Conservation (phyloP, 2,888 invertebrate genomes). For the Exephanes ischioxanthus region DNA sequence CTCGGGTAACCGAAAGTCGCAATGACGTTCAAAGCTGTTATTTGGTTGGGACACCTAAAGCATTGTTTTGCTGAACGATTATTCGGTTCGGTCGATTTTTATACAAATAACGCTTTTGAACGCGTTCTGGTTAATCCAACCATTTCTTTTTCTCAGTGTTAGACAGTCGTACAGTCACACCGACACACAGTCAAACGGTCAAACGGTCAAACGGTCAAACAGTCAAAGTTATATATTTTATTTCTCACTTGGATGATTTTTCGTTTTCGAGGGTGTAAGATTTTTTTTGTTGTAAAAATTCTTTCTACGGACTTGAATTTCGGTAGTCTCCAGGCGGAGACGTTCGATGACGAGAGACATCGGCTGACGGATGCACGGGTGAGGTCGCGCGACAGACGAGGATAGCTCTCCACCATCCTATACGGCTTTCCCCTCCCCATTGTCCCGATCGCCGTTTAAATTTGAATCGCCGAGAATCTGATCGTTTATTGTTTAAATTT, state of each 20-base stretch:
- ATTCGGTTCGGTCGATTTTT: too few species aligned
- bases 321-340: not conserved
- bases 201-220: too few species aligned
- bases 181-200: too few species aligned
- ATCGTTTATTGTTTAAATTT: slow-evolving; percentile 84
- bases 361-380: slow-evolving; percentile 56
- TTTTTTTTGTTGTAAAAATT: not conserved
- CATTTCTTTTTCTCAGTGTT: too few species aligned
- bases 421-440: slow-evolving; percentile 74
- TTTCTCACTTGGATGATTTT: not conserved
- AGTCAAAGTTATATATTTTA: not conserved
- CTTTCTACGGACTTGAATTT: not conserved
- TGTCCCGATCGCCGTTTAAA: slow-evolving; percentile 81
- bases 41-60: too few species aligned
- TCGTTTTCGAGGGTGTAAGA: not conserved
- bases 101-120: too few species aligned
- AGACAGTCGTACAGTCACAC: too few species aligned
- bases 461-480: slow-evolving; percentile 83
- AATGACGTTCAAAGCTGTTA: too few species aligned
- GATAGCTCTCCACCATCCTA: slow-evolving; percentile 50
- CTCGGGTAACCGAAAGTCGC: too few species aligned
- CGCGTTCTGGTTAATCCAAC: too few species aligned
- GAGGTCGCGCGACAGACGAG: slow-evolving; percentile 46
- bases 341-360: slow-evolving; percentile 5
- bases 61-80: too few species aligned